These are phyloP conservation scores for Unio delphinus DNA, from an alignment of 2,888 invertebrate genomes.

Conservation along the genomic window DNA sequence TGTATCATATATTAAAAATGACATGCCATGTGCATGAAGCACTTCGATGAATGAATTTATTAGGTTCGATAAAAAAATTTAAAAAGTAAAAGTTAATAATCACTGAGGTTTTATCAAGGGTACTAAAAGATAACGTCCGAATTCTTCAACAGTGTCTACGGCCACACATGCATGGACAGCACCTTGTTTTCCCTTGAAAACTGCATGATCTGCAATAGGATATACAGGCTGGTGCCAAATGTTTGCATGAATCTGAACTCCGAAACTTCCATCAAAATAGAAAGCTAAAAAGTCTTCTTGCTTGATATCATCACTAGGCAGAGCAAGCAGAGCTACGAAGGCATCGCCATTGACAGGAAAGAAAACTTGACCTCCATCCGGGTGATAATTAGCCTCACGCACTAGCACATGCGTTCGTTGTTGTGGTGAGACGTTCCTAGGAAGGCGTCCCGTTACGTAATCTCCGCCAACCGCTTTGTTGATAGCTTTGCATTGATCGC, in stretches of 20 bases:
- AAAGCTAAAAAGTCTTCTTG: constrained; percentile 40
- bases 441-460: constrained; percentile 36
- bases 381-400: constrained; percentile 45
- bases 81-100: too few species aligned
- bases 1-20: too few species aligned
- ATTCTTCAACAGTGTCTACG: constrained; percentile 43
- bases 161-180: constrained; percentile 42
- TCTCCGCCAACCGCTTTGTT: constrained; percentile 39
- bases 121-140: constrained; percentile 36
- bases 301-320: constrained; percentile 40
- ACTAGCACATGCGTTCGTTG: constrained; percentile 41
- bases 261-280: constrained; percentile 49
- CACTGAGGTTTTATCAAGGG: constrained; percentile 26
- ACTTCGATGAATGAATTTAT: too few species aligned
- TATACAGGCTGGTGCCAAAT: constrained; percentile 48
- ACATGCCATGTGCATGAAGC: too few species aligned
- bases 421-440: constrained; percentile 23
- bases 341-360: constrained; percentile 33
- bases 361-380: constrained; percentile 51
- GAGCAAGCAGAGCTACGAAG: constrained; percentile 34
- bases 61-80: too few species aligned
- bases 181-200: constrained; percentile 43
- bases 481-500: constrained; percentile 29
- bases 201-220: constrained; percentile 35
- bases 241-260: constrained; percentile 45